phyloP scores from a whole-genome alignment of 2,888 invertebrate species.

The Andrena bucephala region DNA sequence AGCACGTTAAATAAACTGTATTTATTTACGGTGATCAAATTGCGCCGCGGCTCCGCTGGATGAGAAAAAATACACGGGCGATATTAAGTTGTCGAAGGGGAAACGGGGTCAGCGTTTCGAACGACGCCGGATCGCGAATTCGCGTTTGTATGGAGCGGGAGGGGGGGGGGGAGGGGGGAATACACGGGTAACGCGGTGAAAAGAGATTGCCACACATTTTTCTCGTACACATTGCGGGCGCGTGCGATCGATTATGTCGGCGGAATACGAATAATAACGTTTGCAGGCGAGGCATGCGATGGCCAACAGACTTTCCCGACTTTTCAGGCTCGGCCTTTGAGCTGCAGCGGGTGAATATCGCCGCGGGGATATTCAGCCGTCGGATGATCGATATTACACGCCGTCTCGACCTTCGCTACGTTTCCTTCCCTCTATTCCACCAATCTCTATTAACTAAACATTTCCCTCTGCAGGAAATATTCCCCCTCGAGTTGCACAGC shows the following conservation, averaged over 20 bases:
- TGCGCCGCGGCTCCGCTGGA: not conserved
- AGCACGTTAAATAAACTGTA: conserved; percentile 10
- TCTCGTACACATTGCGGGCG: conserved; percentile 11
- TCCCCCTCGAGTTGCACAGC: too few species aligned
- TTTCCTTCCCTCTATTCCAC: not conserved
- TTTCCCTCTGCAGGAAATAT: too few species aligned
- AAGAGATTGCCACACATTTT: conserved; percentile 18
- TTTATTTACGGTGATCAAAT: conserved; percentile 27
- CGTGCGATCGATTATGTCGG: conserved; percentile 39
- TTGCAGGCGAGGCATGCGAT: not conserved
- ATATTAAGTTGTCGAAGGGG: conserved; percentile 14
- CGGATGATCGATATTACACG: conserved; percentile 24
- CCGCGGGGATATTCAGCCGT: not conserved
- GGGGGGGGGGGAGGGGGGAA: not conserved
- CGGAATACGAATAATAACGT: conserved; percentile 36
- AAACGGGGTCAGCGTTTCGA: conserved; percentile 35
- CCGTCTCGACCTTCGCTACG: not conserved
- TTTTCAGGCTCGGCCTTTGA: not conserved
- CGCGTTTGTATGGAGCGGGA: not conserved
- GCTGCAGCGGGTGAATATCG: conserved; percentile 7
- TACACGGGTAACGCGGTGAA: conserved; percentile 8
- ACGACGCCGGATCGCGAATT: conserved; percentile 2
- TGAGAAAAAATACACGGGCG: not conserved
- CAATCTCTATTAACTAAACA: too few species aligned
- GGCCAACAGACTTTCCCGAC: conserved; percentile 4